Base-by-base conservation (phyloP, 2,113 vertebrate genomes). In the Cyprichromis sp. region DNA sequence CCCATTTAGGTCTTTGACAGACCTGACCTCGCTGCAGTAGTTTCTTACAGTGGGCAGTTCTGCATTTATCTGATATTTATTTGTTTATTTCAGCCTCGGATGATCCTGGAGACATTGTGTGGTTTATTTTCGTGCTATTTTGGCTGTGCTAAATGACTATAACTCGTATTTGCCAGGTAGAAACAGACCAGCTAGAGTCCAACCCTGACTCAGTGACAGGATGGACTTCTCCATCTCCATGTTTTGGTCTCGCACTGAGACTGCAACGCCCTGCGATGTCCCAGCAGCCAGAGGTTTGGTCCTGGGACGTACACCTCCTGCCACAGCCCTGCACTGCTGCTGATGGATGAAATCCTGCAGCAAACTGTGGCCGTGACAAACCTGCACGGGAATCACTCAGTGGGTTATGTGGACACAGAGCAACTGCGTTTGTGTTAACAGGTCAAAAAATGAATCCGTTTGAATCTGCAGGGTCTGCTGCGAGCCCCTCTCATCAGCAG, bases 1-100 rank as follows among this genome's bases (percentile, higher is more conserved):
- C 24, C 1, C 0, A 76, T 47, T 45, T 73, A 2, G 14, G 21
- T 47, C 1, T 47, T 47, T 47, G 68, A 47, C 68, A 7, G 24
- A 47, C 21, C 4, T 47, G 21, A 73, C 21, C 21, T 76, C 21
- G 0, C 5, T 73, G 21, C 14, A 73, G 24, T 47, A 3, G 9
- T 5, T 47, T 68, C 38, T 40, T 40, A 21, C 19, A 1, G 12
- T 0, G 4, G 19, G 12, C 36, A 71, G 36, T 42, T 40, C 61
- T 42, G 36, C 19, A 21, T 40, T 40, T 68, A 38, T 40, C 7
- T 68, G 34, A 68, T n/a, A 3, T n/a, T 12, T 66, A 6, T 61
- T 17, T 17, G 2, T 36, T 0, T 63, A 10, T 66, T 66, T 66
- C 34, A 38, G 29, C 31, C 59, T 66, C 2, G 1, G 61, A 36